phyloP scores from a whole-genome alignment of 2,797 vertebrate species.

The Tragelaphus eurycerus region DNA sequence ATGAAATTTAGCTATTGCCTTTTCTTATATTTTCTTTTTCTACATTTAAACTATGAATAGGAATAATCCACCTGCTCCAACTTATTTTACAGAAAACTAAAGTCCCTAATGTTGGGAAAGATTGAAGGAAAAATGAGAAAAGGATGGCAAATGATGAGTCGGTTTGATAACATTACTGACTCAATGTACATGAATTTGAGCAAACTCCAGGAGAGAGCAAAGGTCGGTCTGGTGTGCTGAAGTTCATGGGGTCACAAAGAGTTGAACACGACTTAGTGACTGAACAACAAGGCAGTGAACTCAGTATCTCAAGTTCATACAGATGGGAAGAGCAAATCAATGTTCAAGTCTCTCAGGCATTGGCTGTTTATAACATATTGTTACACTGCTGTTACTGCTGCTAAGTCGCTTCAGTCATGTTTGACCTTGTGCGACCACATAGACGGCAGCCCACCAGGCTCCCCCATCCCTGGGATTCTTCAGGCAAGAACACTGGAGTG shows the following conservation, averaged over 20 bases:
- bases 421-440: no score
- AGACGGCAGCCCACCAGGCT: no score
- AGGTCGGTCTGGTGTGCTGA: not conserved
- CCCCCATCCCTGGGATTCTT: fast-evolving
- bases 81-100: not conserved
- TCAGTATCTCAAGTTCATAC: not conserved
- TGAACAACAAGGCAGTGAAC: not conserved
- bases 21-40: not conserved
- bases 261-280: not conserved
- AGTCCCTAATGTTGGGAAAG: not conserved
- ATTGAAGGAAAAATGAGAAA: not conserved
- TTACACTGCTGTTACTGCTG: not conserved
- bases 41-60: not conserved
- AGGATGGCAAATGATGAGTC: not conserved
- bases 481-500: no score
- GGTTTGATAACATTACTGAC: not conserved
- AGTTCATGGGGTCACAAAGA: not conserved
- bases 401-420: no score
- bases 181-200: not conserved
- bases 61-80: fast-evolving
- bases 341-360: not conserved
- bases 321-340: not conserved
- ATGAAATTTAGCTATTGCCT: not conserved
- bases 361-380: not conserved
- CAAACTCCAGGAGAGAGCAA: not conserved